Evolutionary conservation across 2,888 invertebrate genomes (phyloP), one percentile per base, ranked within the genome.

Genomic region (Mamestra brassicae): DNA sequence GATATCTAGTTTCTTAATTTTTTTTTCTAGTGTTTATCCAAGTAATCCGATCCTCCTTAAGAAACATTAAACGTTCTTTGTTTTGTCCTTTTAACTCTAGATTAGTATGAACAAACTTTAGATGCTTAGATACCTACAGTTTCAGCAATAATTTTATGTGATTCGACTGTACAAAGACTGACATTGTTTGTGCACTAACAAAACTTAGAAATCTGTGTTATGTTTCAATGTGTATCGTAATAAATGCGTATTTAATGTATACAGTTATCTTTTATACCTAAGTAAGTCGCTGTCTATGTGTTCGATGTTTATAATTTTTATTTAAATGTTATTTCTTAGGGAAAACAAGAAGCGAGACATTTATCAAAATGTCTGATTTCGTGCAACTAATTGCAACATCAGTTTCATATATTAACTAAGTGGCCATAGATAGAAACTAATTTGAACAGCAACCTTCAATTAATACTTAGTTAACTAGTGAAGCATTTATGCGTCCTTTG

Each of bases 91-190:
- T 71, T 74, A 60, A 58, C 61, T 62, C 77, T 81, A 81, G 81
- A 80, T 57, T 71, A 81, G 75, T 72, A 80, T 66, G 17, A 80
- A 67, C 58, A 70, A 62, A 81, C 64, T 72, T 77, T 80, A 84
- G 80, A 81, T 74, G 71, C 71, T 69, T 89, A 89, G 87, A 88
- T 87, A 91, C 64, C 47, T 71, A 78, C 92, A 90, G 90, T 91
- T 90, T 85, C 95, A 95, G 95, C 95, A 95, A 95, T 95, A 95
- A 95, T 91, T 92, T 92, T 90, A 93, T 94, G 95, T 95, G 94
- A 95, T 95, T 93, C 82, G 94, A 94, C 94, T 94, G 93, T 94
- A 92, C 90, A 93, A 95, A 95, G 95, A 95, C 95, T 95, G 95
- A 95, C 89, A 90, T 91, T 90, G 83, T 93, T 91, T 93, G 93